phyloP scores from a whole-genome alignment of 2,888 invertebrate species.

The Trimorus sp. region DNA sequence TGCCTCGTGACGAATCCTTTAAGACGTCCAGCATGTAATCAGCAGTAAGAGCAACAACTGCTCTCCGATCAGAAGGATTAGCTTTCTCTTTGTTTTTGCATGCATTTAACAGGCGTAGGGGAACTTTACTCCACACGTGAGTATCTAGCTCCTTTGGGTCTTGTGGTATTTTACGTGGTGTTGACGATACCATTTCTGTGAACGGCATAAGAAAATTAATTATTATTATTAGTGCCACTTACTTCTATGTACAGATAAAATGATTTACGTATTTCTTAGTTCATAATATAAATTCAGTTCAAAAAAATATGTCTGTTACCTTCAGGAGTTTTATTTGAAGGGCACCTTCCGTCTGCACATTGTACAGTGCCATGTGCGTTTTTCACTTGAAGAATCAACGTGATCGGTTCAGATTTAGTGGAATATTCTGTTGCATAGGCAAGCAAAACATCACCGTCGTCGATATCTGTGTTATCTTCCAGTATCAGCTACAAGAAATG shows the following conservation, averaged over 20 bases:
- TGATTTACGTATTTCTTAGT: no score
- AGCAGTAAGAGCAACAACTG: not conserved
- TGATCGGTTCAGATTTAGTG: not conserved
- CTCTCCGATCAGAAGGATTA: not conserved
- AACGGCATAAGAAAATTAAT: not conserved
- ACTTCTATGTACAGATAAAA: no score
- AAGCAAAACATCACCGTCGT: slow-evolving; percentile 1
- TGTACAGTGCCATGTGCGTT: not conserved
- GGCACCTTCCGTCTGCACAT: not conserved
- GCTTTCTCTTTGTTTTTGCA: not conserved
- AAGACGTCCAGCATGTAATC: not conserved
- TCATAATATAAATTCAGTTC: not conserved
- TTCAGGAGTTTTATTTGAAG: not conserved
- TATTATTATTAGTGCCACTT: no score
- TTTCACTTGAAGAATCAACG: not conserved
- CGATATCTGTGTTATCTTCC: not conserved
- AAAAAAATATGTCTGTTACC: not conserved
- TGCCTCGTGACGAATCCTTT: not conserved
- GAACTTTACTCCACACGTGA: not conserved
- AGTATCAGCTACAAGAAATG: not conserved
- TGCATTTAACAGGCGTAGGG: not conserved
- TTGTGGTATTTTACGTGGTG: not conserved
- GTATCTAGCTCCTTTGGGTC: not conserved
- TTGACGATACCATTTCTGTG: not conserved
- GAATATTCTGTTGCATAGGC: not conserved